Percentiles rank a stretch among this genome's conserved stretches.
phyloP scores from a whole-genome alignment of 2,797 vertebrate genomes.

The Cynopterus sphinx region DNA sequence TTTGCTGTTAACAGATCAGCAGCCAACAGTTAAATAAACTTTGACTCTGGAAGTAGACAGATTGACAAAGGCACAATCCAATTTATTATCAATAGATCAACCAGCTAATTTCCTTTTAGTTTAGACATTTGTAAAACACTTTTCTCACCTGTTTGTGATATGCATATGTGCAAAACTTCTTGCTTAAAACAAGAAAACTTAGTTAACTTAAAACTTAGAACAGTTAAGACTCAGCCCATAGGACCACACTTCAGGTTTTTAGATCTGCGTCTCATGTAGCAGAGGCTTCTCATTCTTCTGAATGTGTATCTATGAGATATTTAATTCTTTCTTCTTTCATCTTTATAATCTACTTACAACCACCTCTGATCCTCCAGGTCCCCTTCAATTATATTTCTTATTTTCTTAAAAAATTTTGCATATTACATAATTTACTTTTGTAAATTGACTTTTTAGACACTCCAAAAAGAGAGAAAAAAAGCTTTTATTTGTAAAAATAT shows the following conservation, averaged over 20 bases:
- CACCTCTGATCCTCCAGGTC: background rate
- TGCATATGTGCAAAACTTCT: background rate
- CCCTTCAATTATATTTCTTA: background rate
- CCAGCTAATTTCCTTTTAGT: conserved; percentile 15
- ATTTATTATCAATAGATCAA: conserved; percentile 56
- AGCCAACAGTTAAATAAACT: conserved; percentile 66
- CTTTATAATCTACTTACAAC: background rate
- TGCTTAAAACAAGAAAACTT: background rate
- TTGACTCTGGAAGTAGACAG: conserved; percentile 46
- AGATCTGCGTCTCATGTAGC: background rate
- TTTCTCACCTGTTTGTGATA: background rate
- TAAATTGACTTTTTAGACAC: background rate
- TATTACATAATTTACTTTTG: background rate
- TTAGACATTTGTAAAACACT: background rate
- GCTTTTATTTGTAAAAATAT: background rate
- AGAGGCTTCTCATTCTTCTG: background rate
- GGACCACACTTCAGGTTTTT: background rate
- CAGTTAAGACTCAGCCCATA: fast-evolving
- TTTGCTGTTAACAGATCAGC: conserved; percentile 72
- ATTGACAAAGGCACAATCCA: conserved; percentile 58
- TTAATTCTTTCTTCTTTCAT: background rate
- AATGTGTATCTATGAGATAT: background rate
- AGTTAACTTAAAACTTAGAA: background rate
- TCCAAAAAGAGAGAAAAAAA: background rate
- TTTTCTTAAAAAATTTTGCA: background rate